Evolutionary conservation across 2,888 invertebrate species (phyloP), one percentile per base, ranked within the genome.

Genomic region (Sarcophaga variegata): DNA sequence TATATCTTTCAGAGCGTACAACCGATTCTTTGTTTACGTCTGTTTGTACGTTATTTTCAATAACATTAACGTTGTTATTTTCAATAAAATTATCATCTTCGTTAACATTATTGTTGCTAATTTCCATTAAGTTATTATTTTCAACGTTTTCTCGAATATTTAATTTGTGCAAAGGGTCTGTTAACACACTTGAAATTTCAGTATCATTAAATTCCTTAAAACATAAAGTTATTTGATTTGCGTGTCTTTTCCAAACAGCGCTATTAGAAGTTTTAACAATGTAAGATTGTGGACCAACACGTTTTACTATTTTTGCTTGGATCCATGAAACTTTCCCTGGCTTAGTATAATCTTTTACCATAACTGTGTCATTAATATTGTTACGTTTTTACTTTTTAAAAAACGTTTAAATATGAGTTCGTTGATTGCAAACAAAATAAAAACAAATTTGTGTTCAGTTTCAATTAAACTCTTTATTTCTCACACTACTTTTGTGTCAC

Each of bases 241-340:
- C 60, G 59, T 78, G 78, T 17, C 69, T 54, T 78, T 78, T 78
- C 78, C 69, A 78, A n/a, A 27, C 54, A 54, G 22, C 54, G 27
- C 67, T 64, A 54, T 37, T 54, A 59, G 47, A 25, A 67, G 59
- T 67, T 78, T 78, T 45, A 54, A 78, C 49, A 54, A 67, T n/a
- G 59, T 59, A 59, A n/a, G 14, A 2, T 59, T 70, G 70, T 62
- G 22, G 69, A n/a, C 70, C 79, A 54, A 79, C 45, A 60, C 22
- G 49, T 22, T 70, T 37, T 62, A 20, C 27, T 59, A 83, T 27
- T 47, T 25, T 64, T 49, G 63, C 64, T 62, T 79, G 60, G 22
- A 25, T 71, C 79, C 64, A 79, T 45, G 60, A 71, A 71, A 79
- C 59, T 67, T 60, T 78, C 25, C 27, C 77, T 20, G 69, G 59